These are phyloP conservation scores for Sebastes fasciatus DNA, from an alignment of 2,113 vertebrate species.

Conservation along the genomic window DNA sequence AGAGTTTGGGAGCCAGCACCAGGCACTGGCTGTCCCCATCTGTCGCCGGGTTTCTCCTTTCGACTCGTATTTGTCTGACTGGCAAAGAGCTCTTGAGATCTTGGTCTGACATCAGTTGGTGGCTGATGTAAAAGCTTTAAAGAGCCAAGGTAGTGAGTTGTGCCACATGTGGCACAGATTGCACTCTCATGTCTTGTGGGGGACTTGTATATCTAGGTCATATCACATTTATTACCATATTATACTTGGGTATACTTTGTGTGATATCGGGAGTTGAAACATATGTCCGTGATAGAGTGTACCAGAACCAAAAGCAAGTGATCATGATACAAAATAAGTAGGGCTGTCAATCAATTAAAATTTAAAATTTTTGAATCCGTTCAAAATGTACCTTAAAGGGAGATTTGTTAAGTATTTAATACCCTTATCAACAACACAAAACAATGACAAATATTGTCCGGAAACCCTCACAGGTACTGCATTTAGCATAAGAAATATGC, in stretches of 20 bases:
- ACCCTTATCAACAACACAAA: too few species aligned
- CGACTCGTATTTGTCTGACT: not conserved
- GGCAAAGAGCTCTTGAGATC: too few species aligned
- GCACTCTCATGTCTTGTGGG: not conserved
- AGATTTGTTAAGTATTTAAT: too few species aligned
- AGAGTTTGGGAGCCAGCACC: not conserved
- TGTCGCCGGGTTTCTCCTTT: not conserved
- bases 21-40: not conserved
- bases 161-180: too few species aligned
- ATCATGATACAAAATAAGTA: not conserved
- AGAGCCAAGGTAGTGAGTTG: constrained; percentile 1
- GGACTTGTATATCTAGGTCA: not conserved
- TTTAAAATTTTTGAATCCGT: too few species aligned
- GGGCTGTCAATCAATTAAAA: too few species aligned
- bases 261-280: not conserved
- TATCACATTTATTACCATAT: not conserved
- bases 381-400: too few species aligned
- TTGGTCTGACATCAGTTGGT: too few species aligned
- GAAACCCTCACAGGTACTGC: too few species aligned
- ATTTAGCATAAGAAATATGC: too few species aligned
- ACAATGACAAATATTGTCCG: too few species aligned
- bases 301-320: not conserved
- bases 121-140: not conserved
- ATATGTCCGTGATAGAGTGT: not conserved
- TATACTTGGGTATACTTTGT: not conserved